These are phyloP conservation scores for Dryobota labecula DNA, from an alignment of 2,888 invertebrate genomes.

Conservation along the genomic window DNA sequence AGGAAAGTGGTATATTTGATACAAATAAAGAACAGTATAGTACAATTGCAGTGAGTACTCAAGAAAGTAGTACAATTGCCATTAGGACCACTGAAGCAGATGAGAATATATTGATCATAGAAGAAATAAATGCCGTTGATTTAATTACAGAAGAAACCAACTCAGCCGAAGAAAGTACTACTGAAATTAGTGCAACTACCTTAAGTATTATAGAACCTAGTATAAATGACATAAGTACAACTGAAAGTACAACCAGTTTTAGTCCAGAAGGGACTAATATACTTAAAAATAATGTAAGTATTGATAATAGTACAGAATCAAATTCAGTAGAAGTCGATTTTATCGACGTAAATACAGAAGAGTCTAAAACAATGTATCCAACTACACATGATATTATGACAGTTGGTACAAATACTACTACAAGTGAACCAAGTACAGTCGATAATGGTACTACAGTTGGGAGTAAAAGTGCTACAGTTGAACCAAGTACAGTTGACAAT, in stretches of 20 bases:
- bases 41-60: background rate
- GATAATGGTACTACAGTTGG: background rate
- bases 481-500: constrained; percentile 1
- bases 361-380: constrained; percentile 21
- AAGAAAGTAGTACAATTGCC: constrained; percentile 10
- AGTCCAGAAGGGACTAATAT: constrained; percentile 25
- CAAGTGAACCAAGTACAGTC: background rate
- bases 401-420: background rate
- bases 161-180: constrained; percentile 17
- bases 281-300: constrained; percentile 2
- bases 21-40: constrained; percentile 6
- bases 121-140: constrained; percentile 3
- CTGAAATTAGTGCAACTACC: background rate
- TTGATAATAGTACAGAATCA: background rate
- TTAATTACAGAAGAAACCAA: constrained; percentile 11
- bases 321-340: constrained; percentile 24
- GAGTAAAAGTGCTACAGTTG: constrained; percentile 31
- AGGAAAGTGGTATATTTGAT: constrained; percentile 4
- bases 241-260: constrained; percentile 13
- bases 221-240: background rate
- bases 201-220: constrained; percentile 10
- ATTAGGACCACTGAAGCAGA: background rate
- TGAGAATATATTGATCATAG: background rate
- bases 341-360: constrained; percentile 13
- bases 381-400: constrained; percentile 22